Base-by-base conservation (phyloP, 1,140 invertebrate species). In the Telenomus remus region DNA sequence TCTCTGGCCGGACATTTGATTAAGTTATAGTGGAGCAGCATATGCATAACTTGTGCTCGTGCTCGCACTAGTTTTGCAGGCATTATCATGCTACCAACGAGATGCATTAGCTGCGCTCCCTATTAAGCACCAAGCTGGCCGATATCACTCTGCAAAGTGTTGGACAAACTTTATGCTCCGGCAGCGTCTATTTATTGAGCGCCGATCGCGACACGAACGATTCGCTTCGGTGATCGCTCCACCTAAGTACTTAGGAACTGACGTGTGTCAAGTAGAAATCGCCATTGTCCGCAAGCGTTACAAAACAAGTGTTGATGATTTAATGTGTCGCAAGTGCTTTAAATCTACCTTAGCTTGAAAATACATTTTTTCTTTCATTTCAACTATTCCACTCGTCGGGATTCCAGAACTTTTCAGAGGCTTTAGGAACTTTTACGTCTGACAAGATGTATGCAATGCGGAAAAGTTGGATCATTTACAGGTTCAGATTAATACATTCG, bases 161-260 rank as follows among this genome's bases (percentile, higher is more conserved):
- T 39, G 43, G 44, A 9, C 55, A 46, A 61, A 56, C 61, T 66
- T 73, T 73, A 73, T 66, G 63, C 44, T 53, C 48, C 42, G 15
- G 14, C 44, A 54, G 56, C 19, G 35, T 66, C n/a, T 74, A 74
- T 74, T 74, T 74, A 66, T 74, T 74, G 61, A 49, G 55, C 55
- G n/a, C 10, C 16, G 60, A 54, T 65, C 57, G 33, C 46, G 53
- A 48, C 50, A 60, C 13, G 43, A 49, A 16, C 37, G 50, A 55
- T 50, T 48, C 66, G 51, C 66, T 61, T 54, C 33, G 19, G 44
- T 47, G 54, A 54, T 39, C 48, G 33, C 43, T 57, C 27, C 19
- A 39, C 42, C 55, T 47, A 39, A 27, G 37, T 34, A 34, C 48
- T 48, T 50, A 19, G 4, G 13, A 33, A 27, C 15, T 57, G 63